Evolutionary conservation across 2,888 invertebrate genomes (phyloP).

Genomic region (Sinodicranocentrus sp.): DNA sequence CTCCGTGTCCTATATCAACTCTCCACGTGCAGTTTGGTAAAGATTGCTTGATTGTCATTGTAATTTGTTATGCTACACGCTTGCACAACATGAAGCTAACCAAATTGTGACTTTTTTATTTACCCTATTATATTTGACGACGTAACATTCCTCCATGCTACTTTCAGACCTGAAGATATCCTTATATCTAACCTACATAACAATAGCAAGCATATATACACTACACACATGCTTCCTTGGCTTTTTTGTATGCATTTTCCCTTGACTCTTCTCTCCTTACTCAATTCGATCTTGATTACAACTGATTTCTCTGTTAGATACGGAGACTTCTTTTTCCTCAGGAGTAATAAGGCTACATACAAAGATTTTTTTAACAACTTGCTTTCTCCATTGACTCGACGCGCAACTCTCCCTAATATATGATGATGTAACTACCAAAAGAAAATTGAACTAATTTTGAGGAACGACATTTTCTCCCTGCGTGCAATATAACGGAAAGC

Average conservation of each 20-base stretch:
- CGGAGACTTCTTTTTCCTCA: slow-evolving; percentile 24
- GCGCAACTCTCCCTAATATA: slow-evolving; percentile 12
- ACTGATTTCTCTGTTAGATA: slow-evolving; percentile 45
- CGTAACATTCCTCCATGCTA: slow-evolving; percentile 16
- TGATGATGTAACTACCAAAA: slow-evolving; percentile 18
- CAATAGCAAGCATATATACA: not conserved
- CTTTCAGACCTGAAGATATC: slow-evolving; percentile 20
- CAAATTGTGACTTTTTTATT: slow-evolving; percentile 42
- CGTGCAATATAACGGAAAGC: not conserved
- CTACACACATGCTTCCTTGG: slow-evolving; percentile 22
- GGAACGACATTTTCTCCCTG: slow-evolving; percentile 27
- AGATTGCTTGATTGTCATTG: slow-evolving; percentile 25
- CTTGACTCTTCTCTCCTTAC: slow-evolving; percentile 17
- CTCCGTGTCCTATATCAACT: not conserved
- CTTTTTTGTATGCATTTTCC: too few species aligned
- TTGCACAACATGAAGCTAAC: not conserved
- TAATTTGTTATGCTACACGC: slow-evolving; percentile 31
- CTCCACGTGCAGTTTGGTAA: not conserved
- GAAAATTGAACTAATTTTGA: slow-evolving; percentile 55
- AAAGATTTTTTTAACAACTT: slow-evolving; percentile 40
- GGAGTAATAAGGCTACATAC: slow-evolving; percentile 37
- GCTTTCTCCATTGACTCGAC: not conserved
- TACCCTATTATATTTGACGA: slow-evolving; percentile 28
- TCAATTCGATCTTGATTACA: slow-evolving; percentile 44
- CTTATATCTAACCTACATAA: not conserved